Conservation (phyloP, 1,140 invertebrate genomes). For the Cyclargus thomasi region DNA sequence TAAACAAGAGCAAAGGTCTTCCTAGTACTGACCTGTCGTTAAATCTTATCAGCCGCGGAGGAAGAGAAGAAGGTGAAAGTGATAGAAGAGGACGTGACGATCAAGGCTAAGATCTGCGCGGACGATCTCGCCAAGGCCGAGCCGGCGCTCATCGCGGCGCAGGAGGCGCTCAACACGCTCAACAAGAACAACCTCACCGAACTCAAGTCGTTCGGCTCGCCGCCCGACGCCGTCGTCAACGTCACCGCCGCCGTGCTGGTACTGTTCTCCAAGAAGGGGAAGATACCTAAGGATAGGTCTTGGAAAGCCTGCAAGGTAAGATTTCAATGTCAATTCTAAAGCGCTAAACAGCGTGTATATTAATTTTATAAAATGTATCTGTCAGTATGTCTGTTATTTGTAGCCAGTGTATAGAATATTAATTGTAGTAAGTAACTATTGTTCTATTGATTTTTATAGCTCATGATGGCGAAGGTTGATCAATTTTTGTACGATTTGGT, state of each 20-base stretch:
- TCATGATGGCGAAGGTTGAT: slow-evolving; percentile 81
- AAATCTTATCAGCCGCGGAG: slow-evolving; percentile 76
- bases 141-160: slow-evolving; percentile 90
- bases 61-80: slow-evolving; percentile 93
- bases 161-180: slow-evolving; percentile 92
- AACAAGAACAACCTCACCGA: slow-evolving; percentile 97
- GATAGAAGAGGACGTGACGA: slow-evolving; percentile 90
- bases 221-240: slow-evolving; percentile 87
- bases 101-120: slow-evolving; percentile 90
- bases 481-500: slow-evolving; percentile 89
- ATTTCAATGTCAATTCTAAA: neutral
- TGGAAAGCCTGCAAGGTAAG: slow-evolving; percentile 92
- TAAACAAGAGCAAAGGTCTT: no score
- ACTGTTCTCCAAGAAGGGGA: slow-evolving; percentile 88
- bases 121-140: slow-evolving; percentile 93
- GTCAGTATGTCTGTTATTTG: no score
- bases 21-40: no score
- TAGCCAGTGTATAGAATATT: no score
- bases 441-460: slow-evolving; percentile 43
- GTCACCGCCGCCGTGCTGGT: slow-evolving; percentile 92
- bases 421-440: neutral
- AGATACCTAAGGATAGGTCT: slow-evolving; percentile 92
- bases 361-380: neutral
- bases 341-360: no score
- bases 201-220: slow-evolving; percentile 93